Evolutionary conservation across 2,888 invertebrate genomes (phyloP).

Genomic region (Emesis furor): DNA sequence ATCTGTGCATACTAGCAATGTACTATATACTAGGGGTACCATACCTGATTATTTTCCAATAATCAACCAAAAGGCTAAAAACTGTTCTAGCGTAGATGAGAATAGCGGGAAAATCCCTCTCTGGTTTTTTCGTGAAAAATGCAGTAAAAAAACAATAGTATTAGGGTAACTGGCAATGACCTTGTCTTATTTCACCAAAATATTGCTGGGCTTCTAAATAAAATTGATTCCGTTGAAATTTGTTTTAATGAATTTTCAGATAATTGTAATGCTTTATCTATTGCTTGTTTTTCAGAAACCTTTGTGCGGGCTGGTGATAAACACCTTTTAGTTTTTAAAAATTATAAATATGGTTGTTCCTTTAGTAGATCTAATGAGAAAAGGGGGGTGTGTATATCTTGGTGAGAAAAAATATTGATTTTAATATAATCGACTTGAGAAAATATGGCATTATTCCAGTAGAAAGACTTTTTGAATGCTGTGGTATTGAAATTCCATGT

Average conservation of each 20-base stretch:
- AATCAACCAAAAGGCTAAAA: neutral
- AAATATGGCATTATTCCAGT: neutral
- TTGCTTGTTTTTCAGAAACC: neutral
- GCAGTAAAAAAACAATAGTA: too few relatives aligned
- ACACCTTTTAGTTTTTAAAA: neutral
- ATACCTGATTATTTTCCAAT: slow-evolving; percentile 8
- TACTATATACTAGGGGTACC: neutral
- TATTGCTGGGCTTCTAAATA: too few relatives aligned
- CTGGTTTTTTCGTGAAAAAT: too few relatives aligned
- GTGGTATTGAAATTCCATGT: too few relatives aligned
- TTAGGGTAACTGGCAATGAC: too few relatives aligned
- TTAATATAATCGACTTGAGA: neutral
- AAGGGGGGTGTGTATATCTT: too few relatives aligned
- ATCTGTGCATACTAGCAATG: too few relatives aligned
- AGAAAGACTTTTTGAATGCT: neutral
- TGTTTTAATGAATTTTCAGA: too few relatives aligned
- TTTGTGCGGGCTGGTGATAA: neutral
- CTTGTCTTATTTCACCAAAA: neutral
- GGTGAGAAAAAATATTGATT: neutral
- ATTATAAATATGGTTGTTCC: neutral
- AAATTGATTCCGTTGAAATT: too few relatives aligned
- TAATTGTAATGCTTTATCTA: neutral
- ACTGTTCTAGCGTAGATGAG: too few relatives aligned
- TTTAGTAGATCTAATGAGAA: too few relatives aligned
- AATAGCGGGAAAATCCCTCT: too few relatives aligned